phyloP scores from a whole-genome alignment of 2,797 vertebrate species.

The Chrysocyon brachyurus region DNA sequence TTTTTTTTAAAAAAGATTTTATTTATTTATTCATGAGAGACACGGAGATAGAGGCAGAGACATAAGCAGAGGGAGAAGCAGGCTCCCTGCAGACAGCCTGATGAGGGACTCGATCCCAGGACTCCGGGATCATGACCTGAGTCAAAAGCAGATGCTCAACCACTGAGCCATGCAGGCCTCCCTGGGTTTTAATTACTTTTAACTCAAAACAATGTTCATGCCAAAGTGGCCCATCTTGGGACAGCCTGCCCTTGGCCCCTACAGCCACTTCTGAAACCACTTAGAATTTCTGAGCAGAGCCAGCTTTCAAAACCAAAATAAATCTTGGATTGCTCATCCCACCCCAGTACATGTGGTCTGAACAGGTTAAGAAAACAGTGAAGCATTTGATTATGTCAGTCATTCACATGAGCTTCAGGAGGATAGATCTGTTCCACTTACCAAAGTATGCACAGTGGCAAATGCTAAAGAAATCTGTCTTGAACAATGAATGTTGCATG shows the following conservation, averaged over 20 bases:
- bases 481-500: background rate
- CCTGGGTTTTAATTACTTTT: background rate
- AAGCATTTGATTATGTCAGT: background rate
- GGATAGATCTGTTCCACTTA: background rate
- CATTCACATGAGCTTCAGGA: background rate
- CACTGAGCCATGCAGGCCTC: no score
- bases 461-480: background rate
- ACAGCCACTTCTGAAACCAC: background rate
- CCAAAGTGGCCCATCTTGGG: background rate
- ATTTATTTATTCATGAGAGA: no score
- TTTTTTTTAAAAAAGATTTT: no score
- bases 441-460: background rate
- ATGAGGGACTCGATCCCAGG: no score
- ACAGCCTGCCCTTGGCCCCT: background rate
- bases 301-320: constrained; percentile 50
- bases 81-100: no score
- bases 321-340: background rate
- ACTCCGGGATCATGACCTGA: no score
- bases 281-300: background rate
- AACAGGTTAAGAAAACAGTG: background rate
- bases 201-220: background rate
- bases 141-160: no score
- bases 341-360: background rate
- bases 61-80: no score
- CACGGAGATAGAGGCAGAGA: no score